A percentile compares a stretch with the other conserved stretches of the same genome.
Conservation (phyloP, 2,113 vertebrate genomes). For the Ceyx cyanopectus region DNA sequence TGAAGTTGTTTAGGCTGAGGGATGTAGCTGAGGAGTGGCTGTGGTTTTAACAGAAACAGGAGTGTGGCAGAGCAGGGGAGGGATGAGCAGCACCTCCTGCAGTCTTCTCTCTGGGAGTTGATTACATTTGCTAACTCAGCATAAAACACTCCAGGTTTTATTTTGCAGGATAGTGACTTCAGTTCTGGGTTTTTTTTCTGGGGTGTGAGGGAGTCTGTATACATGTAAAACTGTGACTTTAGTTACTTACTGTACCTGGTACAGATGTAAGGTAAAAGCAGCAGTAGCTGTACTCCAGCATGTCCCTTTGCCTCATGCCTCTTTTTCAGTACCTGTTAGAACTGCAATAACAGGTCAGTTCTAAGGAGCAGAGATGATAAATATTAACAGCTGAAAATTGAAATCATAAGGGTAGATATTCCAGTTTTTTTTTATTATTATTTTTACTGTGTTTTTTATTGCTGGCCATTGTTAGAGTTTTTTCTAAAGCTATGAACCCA, state of each 20-base stretch:
- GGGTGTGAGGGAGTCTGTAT: rapidly evolving
- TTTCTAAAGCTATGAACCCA: not conserved
- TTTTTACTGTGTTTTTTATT: not conserved
- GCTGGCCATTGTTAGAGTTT: not conserved
- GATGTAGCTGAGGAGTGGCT: not conserved
- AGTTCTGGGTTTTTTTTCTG: not conserved
- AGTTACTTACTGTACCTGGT: not conserved
- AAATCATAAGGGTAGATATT: not conserved
- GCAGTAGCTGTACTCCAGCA: not conserved
- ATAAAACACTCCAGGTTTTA: not conserved
- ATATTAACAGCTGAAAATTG: not conserved
- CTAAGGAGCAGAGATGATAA: not conserved
- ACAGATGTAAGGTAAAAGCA: not conserved
- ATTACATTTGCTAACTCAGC: not conserved
- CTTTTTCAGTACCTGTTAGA: not conserved
- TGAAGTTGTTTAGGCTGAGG: not conserved
- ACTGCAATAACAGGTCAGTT: not conserved
- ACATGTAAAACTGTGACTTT: not conserved
- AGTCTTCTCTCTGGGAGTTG: not conserved
- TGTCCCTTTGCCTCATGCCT: not conserved
- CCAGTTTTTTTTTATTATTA: too few species aligned
- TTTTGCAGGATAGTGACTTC: not conserved
- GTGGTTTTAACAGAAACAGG: not conserved
- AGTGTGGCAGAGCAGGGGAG: not conserved
- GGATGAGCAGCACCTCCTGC: not conserved